Evolutionary conservation across 2,113 vertebrate species (phyloP).

Genomic region (Synodontis membranacea): DNA sequence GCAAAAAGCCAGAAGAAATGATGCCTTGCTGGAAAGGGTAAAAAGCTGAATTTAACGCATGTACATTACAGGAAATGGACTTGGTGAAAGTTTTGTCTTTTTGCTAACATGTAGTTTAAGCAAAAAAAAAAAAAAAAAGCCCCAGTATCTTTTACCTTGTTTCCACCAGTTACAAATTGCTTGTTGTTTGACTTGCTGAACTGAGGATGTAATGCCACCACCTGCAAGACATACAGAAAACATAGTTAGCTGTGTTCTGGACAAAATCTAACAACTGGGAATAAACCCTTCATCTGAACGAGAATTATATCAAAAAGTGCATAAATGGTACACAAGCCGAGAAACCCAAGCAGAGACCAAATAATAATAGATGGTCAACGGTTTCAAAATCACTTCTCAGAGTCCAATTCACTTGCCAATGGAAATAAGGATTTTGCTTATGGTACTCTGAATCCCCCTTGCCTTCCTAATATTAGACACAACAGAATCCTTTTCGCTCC

Average conservation of each 20-base stretch:
- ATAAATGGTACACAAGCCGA: background rate
- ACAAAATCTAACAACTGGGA: background rate
- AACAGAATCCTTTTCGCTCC: background rate
- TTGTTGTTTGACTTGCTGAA: conserved; percentile 92
- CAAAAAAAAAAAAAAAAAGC: background rate
- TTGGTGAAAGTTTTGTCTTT: background rate
- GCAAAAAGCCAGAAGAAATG: background rate
- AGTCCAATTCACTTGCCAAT: background rate
- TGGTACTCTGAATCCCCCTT: background rate
- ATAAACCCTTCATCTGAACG: background rate
- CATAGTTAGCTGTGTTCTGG: conserved; percentile 11
- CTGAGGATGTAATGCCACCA: conserved; percentile 89
- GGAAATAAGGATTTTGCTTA: conserved; percentile 17
- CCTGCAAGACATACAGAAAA: conserved; percentile 59
- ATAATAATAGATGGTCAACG: background rate
- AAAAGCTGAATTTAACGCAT: background rate
- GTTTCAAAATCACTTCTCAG: conserved; percentile 21
- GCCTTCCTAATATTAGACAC: background rate
- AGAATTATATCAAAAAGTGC: background rate
- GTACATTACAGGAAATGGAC: background rate
- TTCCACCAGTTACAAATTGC: conserved; percentile 96
- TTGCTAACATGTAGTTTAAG: background rate
- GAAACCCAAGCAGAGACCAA: background rate
- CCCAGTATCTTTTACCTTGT: conserved; percentile 82
- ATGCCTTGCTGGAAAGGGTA: background rate